Conservation (phyloP, 2,113 vertebrate species). For the human region DNA sequence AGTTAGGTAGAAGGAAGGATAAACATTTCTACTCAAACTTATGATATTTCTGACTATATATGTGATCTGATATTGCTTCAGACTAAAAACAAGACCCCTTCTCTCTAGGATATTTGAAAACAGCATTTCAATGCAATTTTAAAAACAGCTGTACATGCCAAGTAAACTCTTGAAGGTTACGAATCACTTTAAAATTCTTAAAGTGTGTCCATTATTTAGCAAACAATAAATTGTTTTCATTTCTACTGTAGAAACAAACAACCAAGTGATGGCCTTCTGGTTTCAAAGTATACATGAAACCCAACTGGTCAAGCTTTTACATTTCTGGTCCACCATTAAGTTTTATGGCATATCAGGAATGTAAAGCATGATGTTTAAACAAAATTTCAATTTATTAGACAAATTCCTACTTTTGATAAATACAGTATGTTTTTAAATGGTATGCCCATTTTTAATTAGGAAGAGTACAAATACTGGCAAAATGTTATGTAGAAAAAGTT, state of each 20-base stretch:
- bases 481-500: neutral
- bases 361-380: constrained; percentile 28
- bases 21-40: constrained; percentile 10
- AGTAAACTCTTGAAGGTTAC: neutral
- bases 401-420: constrained; percentile 19
- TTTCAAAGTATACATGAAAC: constrained; percentile 34
- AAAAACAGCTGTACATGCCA: neutral
- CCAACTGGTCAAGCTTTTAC: constrained; percentile 36
- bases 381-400: constrained; percentile 40
- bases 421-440: neutral
- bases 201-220: neutral
- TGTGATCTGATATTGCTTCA: neutral
- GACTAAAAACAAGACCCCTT: neutral
- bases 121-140: neutral
- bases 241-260: constrained; percentile 11
- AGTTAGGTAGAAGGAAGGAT: neutral
- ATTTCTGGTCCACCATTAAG: constrained; percentile 39
- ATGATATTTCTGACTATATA: neutral
- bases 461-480: constrained; percentile 24
- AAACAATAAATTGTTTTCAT: constrained; percentile 30
- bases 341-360: constrained; percentile 39
- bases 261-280: neutral
- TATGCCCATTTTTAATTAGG: constrained; percentile 50
- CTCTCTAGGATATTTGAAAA: neutral
- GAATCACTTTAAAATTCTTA: constrained; percentile 38